These are phyloP conservation scores for Saguinus midas DNA, from an alignment of 2,113 vertebrate species.

Conservation along the genomic window DNA sequence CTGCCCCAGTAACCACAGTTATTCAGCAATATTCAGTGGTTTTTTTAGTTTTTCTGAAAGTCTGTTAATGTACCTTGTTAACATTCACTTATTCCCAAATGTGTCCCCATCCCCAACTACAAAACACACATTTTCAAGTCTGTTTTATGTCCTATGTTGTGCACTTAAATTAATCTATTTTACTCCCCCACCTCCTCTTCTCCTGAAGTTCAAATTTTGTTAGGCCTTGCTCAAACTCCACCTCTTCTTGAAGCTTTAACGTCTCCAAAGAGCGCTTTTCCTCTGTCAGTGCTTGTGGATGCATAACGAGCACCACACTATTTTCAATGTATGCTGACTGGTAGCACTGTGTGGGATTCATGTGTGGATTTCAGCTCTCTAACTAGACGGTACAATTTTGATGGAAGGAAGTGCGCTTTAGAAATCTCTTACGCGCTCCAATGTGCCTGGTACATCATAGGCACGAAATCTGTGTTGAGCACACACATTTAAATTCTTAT, in stretches of 20 bases:
- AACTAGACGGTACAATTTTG: neutral
- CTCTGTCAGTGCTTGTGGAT: too few relatives aligned
- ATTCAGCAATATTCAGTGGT: neutral
- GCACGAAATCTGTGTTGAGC: neutral
- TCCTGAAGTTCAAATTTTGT: neutral
- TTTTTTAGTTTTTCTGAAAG: neutral
- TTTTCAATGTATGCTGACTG: neutral
- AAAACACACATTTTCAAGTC: neutral
- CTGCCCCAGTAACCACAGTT: neutral
- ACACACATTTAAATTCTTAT: neutral
- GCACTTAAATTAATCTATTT: neutral
- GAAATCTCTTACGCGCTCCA: neutral
- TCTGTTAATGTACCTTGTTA: neutral
- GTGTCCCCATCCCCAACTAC: fast-evolving
- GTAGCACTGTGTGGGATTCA: neutral
- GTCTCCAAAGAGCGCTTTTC: neutral
- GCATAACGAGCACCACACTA: neutral
- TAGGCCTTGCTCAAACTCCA: neutral
- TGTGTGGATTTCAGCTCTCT: neutral
- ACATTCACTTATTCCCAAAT: neutral
- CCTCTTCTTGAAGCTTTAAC: neutral
- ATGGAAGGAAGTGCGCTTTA: neutral
- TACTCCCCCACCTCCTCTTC: fast-evolving
- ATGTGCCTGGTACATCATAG: neutral
- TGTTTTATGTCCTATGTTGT: fast-evolving